Base-by-base conservation (phyloP, 2,113 vertebrate species). In the Arenaria interpres region DNA sequence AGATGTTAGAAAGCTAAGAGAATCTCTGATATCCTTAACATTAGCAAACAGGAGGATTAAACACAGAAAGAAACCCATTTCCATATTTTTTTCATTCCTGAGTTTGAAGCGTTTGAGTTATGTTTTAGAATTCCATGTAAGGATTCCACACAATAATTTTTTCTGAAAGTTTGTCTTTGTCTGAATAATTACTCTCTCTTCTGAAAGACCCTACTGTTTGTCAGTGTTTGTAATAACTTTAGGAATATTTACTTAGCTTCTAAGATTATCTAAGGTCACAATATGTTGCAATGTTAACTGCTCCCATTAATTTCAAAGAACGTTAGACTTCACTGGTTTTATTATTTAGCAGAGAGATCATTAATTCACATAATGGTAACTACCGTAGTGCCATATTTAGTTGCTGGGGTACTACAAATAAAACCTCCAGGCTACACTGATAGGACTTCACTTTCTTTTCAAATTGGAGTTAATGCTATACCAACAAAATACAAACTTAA, bases 11-110 rank as follows among this genome's bases (percentile, higher is more conserved):
- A 94, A 85, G 32, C 66, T 71, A 90, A 64, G 51, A 41, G 41
- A 92, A 59, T 43, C 87, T 83, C 75, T 89, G n/a, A 88, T 95
- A 60, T 75, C 43, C 77, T 85, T 95, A 90, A 95, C 64, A n/a
- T 41, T 72, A 73, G 24, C 27, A 87, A 94, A 96, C 24, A 91
- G 53, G 76, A 77, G 71, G 64, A 95, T 57, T 57, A 67, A 96
- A 94, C 41, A 30, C 20, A 79, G 71, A 89, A 94, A 51, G 21
- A 90, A 93, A 67, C 6, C 3, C 4, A 71, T 89, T 80, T 89
- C 50, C 25, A 5, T 54, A 7, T 9, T 56, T 41, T 50, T 95
- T 64, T 81, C 66, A 88, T 60, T 60, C 33, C 75, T 41, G 14
- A 88, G 28, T 89, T 85, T 20, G 46, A 83, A 57, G 11, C 7